phyloP scores from a whole-genome alignment of 2,888 invertebrate species.

The Hyles lineata region DNA sequence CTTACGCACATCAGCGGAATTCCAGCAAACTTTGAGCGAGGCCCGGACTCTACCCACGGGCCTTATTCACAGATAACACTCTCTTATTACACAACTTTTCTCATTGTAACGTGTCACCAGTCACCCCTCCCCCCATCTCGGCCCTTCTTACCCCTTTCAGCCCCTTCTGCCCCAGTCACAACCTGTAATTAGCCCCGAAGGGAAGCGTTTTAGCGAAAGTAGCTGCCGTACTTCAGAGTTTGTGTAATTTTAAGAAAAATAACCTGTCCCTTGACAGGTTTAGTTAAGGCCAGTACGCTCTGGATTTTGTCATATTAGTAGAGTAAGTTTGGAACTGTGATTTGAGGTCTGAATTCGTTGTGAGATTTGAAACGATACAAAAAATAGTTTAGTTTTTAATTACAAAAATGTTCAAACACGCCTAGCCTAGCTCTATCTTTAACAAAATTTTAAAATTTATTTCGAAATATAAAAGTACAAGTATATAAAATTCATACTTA shows the following conservation, averaged over 20 bases:
- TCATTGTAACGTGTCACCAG: slow-evolving; percentile 68
- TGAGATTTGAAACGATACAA: background rate
- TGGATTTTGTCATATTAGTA: slow-evolving; percentile 32
- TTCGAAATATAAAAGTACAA: too few species aligned
- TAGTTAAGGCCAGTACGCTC: slow-evolving; percentile 33
- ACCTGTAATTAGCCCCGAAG: slow-evolving; percentile 61
- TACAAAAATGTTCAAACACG: too few species aligned
- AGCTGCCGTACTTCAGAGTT: slow-evolving; percentile 51
- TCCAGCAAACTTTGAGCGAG: slow-evolving; percentile 6
- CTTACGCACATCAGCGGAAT: background rate
- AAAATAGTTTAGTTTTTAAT: background rate
- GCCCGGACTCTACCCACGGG: slow-evolving; percentile 40
- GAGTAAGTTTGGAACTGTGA: slow-evolving; percentile 5
- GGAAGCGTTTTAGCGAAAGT: slow-evolving; percentile 37
- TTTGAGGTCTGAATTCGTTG: background rate
- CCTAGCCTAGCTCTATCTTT: too few species aligned
- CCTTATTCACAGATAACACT: slow-evolving; percentile 50
- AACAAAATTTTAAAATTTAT: too few species aligned
- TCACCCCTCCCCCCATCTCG: slow-evolving; percentile 34
- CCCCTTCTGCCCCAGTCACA: slow-evolving; percentile 35
- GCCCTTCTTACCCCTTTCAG: slow-evolving; percentile 30
- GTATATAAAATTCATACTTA: too few species aligned
- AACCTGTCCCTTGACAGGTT: slow-evolving; percentile 37
- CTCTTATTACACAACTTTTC: slow-evolving; percentile 74
- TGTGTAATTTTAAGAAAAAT: slow-evolving; percentile 55